Base-by-base conservation (phyloP, 2,797 vertebrate genomes). In the Myiothlypis chrysogaster region DNA sequence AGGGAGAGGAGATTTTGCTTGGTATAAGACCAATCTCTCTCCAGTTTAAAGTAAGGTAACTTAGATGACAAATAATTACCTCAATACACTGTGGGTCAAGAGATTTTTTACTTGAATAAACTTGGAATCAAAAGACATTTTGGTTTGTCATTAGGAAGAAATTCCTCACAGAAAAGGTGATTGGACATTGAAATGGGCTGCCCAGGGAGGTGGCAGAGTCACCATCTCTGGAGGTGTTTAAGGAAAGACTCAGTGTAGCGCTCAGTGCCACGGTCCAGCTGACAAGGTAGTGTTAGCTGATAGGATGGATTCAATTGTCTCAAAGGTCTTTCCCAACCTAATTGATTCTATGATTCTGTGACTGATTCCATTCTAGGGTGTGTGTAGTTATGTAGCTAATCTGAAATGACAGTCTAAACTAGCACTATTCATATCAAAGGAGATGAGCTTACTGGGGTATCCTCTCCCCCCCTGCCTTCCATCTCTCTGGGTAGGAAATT, bases 21-120 rank as follows among this genome's bases (percentile, higher is more conserved):
- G 56, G 39, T 78, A 30, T 92, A 90, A 78, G 27, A 86, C 60
- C 64, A 95, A 90, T 84, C 63, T 83, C 32, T 92, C 92, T 65
- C 50, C 25, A 70, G n/a, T 49, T 55, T 57, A 52, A 93, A 68
- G 22, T 35, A 39, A 69, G 20, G 5, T 35, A 53, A 30, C 2
- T 32, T n/a, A n/a, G 5, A 6, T 69, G 34, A 50, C 44, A 46
- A 89, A 70, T 47, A 59, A 13, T n/a, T n/a, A 69, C 57, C 82
- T 73, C 81, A 86, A 24, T 13, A 55, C 9, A 9, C 17, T 39
- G 14, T 65, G n/a, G 30, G 25, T 60, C n/a, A 56, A 64, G 32
- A 52, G 24, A 61, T 61, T 79, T 79, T 34, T 35, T 86, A 34
- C 57, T 55, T 65, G 43, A 65, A 70, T 61, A 70, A 71, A 83